phyloP scores from a whole-genome alignment of 2,113 vertebrate genomes.

The Synodontis membranacea region DNA sequence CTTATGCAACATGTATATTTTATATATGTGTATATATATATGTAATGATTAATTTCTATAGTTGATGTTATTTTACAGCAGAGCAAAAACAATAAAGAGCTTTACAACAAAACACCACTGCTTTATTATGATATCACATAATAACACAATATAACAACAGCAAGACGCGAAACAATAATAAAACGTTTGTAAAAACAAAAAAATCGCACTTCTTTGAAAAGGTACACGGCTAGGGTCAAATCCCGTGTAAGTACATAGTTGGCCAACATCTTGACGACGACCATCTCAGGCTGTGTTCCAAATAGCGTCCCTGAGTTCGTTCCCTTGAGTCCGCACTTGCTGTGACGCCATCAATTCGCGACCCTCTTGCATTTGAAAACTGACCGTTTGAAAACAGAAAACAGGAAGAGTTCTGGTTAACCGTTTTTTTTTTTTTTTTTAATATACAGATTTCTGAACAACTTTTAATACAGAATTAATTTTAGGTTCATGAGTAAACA shows the following conservation, averaged over 20 bases:
- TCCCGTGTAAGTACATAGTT: neutral
- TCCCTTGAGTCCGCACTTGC: neutral
- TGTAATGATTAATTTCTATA: neutral
- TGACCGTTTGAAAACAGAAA: conserved; percentile 32
- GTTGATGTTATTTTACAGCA: neutral
- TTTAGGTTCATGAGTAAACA: neutral
- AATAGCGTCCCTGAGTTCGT: neutral
- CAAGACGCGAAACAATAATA: neutral
- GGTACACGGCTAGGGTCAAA: neutral
- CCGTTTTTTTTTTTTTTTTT: no score
- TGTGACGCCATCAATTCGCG: neutral
- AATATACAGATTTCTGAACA: no score
- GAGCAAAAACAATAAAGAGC: neutral
- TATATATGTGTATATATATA: no score
- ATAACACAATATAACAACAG: neutral
- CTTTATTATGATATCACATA: neutral
- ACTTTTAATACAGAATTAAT: neutral
- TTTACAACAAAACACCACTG: neutral
- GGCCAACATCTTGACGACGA: neutral
- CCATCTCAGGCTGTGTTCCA: neutral
- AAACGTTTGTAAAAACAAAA: neutral
- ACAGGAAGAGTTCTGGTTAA: conserved; percentile 56
- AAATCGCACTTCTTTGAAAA: neutral
- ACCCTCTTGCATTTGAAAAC: neutral
- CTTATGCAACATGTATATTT: neutral